phyloP scores from a whole-genome alignment of 1,140 invertebrate species.

The Cardiocondyla obscurior region DNA sequence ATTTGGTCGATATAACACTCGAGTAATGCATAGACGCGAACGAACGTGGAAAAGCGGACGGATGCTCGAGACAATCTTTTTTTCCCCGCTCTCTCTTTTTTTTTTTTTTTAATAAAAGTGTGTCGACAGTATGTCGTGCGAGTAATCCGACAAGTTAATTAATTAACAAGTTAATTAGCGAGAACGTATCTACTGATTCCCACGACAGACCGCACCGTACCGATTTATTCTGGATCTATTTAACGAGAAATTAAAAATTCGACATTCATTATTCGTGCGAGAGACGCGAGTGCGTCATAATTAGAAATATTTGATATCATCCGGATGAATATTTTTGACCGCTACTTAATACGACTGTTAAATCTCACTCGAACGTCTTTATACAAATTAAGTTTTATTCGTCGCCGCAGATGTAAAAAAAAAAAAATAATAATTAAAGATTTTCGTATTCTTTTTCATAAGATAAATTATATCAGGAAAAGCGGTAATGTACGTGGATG shows the following conservation, averaged over 20 bases:
- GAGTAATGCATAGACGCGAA: conserved; percentile 13
- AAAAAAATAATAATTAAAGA: too few species aligned
- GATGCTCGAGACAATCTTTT: not conserved
- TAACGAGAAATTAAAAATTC: not conserved
- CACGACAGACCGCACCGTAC: not conserved
- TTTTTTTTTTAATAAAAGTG: not conserved
- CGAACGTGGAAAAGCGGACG: not conserved
- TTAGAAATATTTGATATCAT: not conserved
- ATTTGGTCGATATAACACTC: conserved; percentile 16
- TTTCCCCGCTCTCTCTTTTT: not conserved
- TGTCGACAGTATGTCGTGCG: not conserved
- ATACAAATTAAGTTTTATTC: not conserved
- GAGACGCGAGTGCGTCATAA: not conserved
- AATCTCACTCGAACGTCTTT: not conserved
- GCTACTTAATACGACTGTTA: not conserved
- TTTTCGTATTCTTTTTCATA: not conserved
- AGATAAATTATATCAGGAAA: not conserved
- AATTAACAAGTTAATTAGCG: conserved; percentile 18
- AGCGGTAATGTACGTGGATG: not conserved
- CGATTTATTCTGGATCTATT: not conserved
- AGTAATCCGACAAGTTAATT: conserved; percentile 17
- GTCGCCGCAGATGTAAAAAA: too few species aligned
- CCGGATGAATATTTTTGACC: too few species aligned
- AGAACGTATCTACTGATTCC: not conserved
- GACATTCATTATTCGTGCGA: not conserved